Evolutionary conservation across 2,113 vertebrate species (phyloP), one percentile per base, ranked within the genome.

Genomic region (Chinchilla lanigera): DNA sequence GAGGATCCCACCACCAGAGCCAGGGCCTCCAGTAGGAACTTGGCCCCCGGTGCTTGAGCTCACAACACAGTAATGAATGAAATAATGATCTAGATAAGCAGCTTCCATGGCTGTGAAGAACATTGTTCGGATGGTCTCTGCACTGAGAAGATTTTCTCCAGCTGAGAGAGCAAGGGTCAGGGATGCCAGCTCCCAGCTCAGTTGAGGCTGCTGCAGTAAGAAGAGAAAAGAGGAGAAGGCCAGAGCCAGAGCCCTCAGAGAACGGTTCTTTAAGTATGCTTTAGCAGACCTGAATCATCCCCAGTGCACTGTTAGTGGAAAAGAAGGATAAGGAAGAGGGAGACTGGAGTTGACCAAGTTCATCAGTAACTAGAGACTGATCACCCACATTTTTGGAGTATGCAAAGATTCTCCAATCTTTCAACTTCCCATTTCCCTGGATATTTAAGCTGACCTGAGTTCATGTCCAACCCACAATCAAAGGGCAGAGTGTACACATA

Each of bases 31-130:
- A 52, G 30, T 1, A 2, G 78, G 89, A 90, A 52, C 90, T 80
- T 94, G 97, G 85, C 81, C 82, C 88, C 69, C 41, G 0, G 35
- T 38, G 50, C 87, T n/a, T 38, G n/a, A 75, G 83, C 82, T 95
- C 28, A 26, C 58, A 67, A 63, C 7, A 12, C 1, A 44, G 73
- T 94, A 80, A 95, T 33, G 67, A 69, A 71, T 78, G 60, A 11
- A 95, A n/a, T 83, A 50, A 73, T 4, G 33, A 90, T 7, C 44
- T 52, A 69, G 85, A 92, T 71, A 41, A 75, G 90, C 47, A 54
- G 88, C 93, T 86, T 90, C 71, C 14, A 22, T 0, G 26, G 65
- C 71, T 22, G 17, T 38, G 47, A 63, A 84, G 69, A 94, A 28
- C 5, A 1, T 33, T 92, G 58, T 50, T 93, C 38, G 17, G 20